Conservation (phyloP, 2,113 vertebrate species). For the Rhombomys opimus region DNA sequence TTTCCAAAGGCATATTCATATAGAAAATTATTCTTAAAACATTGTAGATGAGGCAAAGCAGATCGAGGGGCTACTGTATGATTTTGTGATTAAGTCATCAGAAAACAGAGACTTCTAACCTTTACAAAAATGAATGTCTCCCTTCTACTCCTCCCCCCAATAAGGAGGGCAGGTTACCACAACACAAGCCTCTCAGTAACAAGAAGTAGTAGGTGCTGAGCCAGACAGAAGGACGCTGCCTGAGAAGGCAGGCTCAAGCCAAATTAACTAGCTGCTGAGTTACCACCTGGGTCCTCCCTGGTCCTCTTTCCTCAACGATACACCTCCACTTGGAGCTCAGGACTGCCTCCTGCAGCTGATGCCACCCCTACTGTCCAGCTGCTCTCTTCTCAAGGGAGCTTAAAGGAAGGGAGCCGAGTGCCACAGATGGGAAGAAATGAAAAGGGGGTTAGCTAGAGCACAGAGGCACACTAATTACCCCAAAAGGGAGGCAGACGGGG, state of each 20-base stretch:
- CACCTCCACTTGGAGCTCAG: slow-evolving; percentile 80
- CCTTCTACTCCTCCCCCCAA: background rate
- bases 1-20: no score
- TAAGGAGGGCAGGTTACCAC: background rate
- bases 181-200: slow-evolving; percentile 66
- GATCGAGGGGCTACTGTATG: background rate
- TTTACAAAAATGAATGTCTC: slow-evolving; percentile 62
- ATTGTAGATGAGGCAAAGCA: slow-evolving; percentile 17
- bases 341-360: slow-evolving; percentile 80
- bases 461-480: slow-evolving; percentile 80
- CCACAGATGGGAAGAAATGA: slow-evolving; percentile 83
- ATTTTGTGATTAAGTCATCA: slow-evolving; percentile 3
- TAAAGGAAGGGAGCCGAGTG: slow-evolving; percentile 79
- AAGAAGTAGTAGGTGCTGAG: slow-evolving; percentile 66
- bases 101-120: slow-evolving; percentile 51
- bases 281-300: slow-evolving; percentile 81
- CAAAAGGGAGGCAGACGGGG: slow-evolving; percentile 81
- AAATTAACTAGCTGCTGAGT: slow-evolving; percentile 75
- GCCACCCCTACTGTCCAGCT: slow-evolving; percentile 82
- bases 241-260: slow-evolving; percentile 49
- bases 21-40: slow-evolving; percentile 6
- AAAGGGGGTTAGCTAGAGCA: slow-evolving; percentile 71
- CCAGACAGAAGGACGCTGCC: slow-evolving; percentile 63
- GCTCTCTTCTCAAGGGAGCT: slow-evolving; percentile 81
- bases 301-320: slow-evolving; percentile 65